Evolutionary conservation across 2,113 vertebrate species (phyloP).

Genomic region (Passer domesticus): DNA sequence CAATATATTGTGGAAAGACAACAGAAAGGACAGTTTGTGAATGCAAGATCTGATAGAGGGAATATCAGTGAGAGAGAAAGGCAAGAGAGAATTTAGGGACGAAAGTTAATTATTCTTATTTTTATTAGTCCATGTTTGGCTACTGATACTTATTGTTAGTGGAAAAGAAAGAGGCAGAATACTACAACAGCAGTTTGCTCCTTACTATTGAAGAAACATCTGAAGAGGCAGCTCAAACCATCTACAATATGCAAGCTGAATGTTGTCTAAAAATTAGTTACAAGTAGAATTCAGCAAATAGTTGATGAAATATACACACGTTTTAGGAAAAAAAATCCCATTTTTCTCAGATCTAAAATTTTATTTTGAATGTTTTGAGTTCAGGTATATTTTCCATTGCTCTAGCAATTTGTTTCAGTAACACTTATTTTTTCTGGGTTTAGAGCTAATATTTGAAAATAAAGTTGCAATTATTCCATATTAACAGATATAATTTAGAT

Average conservation of each 20-base stretch:
- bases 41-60: neutral
- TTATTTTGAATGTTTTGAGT: neutral
- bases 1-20: neutral
- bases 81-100: neutral
- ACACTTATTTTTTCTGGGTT: neutral
- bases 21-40: neutral
- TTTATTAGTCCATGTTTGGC: neutral
- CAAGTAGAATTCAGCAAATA: neutral
- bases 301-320: neutral
- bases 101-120: neutral
- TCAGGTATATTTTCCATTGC: neutral
- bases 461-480: neutral
- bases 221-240: neutral
- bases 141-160: neutral
- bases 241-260: neutral
- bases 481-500: neutral
- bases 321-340: fast-evolving
- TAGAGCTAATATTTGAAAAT: neutral
- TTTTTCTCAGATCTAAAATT: neutral
- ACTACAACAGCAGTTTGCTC: neutral
- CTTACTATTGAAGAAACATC: neutral
- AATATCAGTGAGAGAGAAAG: neutral
- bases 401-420: neutral
- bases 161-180: neutral
- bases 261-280: neutral